Evolutionary conservation across 2,113 vertebrate genomes (phyloP).

Genomic region (mouse (Mus musculus)): GRCm39 chr2:88759501-88760000

Average conservation of each 20-base stretch:
- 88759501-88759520: neutral
- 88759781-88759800: neutral
- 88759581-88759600: neutral
- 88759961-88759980: neutral
- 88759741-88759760: neutral
- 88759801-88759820: neutral
- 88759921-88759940: slow-evolving; percentile 63
- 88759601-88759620: neutral
- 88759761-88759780: neutral
- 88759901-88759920: slow-evolving; percentile 51
- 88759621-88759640: neutral
- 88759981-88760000: slow-evolving; percentile 54
- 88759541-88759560: neutral
- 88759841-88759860: slow-evolving; percentile 53
- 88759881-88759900: slow-evolving; percentile 22
- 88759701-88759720: neutral
- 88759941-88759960: slow-evolving; percentile 72
- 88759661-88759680: neutral
- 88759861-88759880: slow-evolving; percentile 12
- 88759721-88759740: neutral
- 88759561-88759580: neutral
- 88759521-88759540: neutral
- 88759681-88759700: neutral
- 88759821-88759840: slow-evolving; percentile 7
- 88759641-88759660: neutral